Base-by-base conservation (phyloP, 2,888 invertebrate species). In the Apodemia zela region DNA sequence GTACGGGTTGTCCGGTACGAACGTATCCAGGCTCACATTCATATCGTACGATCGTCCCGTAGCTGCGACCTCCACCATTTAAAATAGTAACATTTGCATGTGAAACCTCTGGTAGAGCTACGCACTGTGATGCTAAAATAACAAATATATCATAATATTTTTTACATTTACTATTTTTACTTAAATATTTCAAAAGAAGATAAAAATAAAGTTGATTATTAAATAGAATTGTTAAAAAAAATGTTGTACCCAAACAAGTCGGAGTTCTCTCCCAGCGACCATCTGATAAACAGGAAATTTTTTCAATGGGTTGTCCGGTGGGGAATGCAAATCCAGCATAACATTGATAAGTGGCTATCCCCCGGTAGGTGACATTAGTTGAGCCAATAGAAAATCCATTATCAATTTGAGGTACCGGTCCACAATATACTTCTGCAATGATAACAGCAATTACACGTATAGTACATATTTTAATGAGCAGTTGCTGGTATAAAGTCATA, bases 301-400 rank as follows among this genome's bases (percentile, higher is more conserved):
- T 95, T 86, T 98, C 98, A 65, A 97, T 96, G 0, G 97, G 97
- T 73, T 95, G 93, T 62, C 96, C 96, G 61, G 97, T 96, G 6
- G 97, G 95, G 78, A 99, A 98, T 61, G 97, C 97, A 80, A 98
- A 98, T 57, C 98, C 98, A 63, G 98, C 98, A 81, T 99, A 98
- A 81, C 98, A 99, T 79, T 98, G 98, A 82, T 98, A 99, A 82
- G 97, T 98, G 63, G 98, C 98, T 70, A 97, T 93, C 45, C 98
- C 98, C 68, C 95, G 94, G 79, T 97, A 99, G 0, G 98, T 98
- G 8, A 99, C 98, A 84, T 98, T 98, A 4, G 98, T 96, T 0
- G 98, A 98, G 60, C 97, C 97, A 80, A 98, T 98, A 3, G 98
- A 98, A 86, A 98, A 98, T 60, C 98, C 98, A 82, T 98, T 99